Base-by-base conservation (phyloP, 1,140 invertebrate species). In the Euwallacea similis region DNA sequence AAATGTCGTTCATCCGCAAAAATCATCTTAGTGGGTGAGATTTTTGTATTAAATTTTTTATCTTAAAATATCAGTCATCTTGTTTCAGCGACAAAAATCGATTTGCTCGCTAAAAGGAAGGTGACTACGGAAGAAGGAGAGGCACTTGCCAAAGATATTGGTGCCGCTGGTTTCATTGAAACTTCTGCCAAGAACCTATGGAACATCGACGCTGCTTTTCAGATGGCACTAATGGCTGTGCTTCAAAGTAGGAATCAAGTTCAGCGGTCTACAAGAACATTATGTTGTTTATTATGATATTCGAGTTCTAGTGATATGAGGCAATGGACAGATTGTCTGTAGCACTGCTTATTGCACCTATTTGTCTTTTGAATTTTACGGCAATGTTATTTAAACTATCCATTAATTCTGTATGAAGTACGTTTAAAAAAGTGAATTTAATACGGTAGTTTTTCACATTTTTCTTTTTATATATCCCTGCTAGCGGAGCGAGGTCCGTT, bases 71-170 rank as follows among this genome's bases (percentile, higher is more conserved):
- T 11, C 6, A 50, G 9, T 11, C 46, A 50, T 2, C 9, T 56
- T 4, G 9, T 9, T 74, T 75, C 67, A 87, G 86, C 86, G 42
- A 88, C 87, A 42, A 88, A 88, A 82, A 85, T 86, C 60, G 89
- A 90, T 81, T 80, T 90, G 15, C 79, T 72, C 7, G 21, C 54
- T 33, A 11, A 69, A 74, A 66, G 64, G 75, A 75, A 76, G 67
- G 71, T 74, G 21, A 70, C 59, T 10, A 71, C 71, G 9, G 70
- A 75, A 44, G 72, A 77, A 15, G 76, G 76, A 46, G 69, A 74
- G 42, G 64, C 65, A n/a, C 53, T 79, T 44, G 73, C 74, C 1
- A 75, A 72, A 70, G 65, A 71, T 9, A 77, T 78, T 46, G 73
- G 75, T 46, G 76, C 77, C 3, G 60, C 75, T 42, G 74, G 73